Conservation (phyloP, 2,888 invertebrate genomes). For the Pyrrhosoma nymphula region DNA sequence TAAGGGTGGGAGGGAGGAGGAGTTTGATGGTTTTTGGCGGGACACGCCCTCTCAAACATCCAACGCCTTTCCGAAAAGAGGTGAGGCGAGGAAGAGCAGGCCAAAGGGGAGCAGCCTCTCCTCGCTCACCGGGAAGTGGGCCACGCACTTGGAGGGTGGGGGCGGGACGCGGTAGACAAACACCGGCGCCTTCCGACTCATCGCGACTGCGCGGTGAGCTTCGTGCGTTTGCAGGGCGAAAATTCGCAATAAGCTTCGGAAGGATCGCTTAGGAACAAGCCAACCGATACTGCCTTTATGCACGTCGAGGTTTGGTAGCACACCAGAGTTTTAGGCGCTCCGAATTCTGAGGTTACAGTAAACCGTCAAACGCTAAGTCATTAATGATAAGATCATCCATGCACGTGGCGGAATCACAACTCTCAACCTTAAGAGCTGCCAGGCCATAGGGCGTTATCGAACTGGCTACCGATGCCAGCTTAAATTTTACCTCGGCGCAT, state of each 20-base stretch:
- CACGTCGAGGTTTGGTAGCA: not conserved
- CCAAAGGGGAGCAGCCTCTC: not conserved
- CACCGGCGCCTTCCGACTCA: not conserved
- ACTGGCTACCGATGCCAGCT: too few relatives aligned
- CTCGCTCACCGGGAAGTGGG: not conserved
- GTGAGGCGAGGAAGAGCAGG: not conserved
- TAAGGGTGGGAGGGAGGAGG: not conserved
- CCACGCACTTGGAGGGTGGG: not conserved
- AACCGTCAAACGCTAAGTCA: too few relatives aligned
- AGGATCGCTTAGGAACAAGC: not conserved
- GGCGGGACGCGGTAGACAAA: constrained; percentile 5
- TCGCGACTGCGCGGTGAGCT: not conserved
- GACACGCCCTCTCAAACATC: not conserved
- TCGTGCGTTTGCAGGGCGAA: not conserved
- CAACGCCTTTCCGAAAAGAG: not conserved
- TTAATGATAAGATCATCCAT: too few relatives aligned
- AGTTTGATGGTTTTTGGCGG: not conserved
- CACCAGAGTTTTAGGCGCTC: too few relatives aligned
- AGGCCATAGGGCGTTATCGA: too few relatives aligned
- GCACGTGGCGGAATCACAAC: too few relatives aligned
- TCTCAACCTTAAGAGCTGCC: too few relatives aligned
- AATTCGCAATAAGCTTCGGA: not conserved
- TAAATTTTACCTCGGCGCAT: not conserved
- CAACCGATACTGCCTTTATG: not conserved
- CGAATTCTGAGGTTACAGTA: too few relatives aligned